Evolutionary conservation across 2,797 vertebrate species (phyloP), one percentile per base, ranked within the genome.

Genomic region (Halcyon smyrnensis): DNA sequence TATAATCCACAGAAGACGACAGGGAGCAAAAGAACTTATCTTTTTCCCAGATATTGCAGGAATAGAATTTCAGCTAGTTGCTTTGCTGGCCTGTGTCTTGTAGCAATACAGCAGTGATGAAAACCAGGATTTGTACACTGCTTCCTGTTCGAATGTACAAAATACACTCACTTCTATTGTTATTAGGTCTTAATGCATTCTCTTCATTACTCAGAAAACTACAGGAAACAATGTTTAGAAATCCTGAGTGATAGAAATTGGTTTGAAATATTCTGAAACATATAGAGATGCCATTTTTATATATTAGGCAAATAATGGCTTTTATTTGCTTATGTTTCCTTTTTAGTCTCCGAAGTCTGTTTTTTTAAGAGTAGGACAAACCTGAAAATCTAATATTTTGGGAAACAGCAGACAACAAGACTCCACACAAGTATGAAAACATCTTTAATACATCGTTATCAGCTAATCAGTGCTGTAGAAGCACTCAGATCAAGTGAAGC

Each of bases 341-440:
- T 87, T 91, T 32, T 83, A 90, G 50, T 34, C 34, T 71, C 63
- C 37, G 5, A 25, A 87, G 25, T 64, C 43, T 46, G 12, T 14
- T 63, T 82, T 70, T 13, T 53, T 30, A 27, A 11, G 71, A 71
- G 53, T 9, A 84, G 78, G 81, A 62, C 34, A 78, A 95, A 91
- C 50, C 57, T 64, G 69, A 95, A 92, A 96, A 95, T 93, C 54
- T 91, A 92, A 19, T 93, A 65, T 91, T 96, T 96, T 86, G 79
- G 67, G 43, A 65, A 95, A 80, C 8, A 51, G 88, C 68, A 96
- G 95, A 95, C 88, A 95, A 71, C 64, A 71, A 74, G 96, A 89
- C 91, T 95, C 95, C 82, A 85, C 16, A 62, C 48, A 74, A 95
- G 34, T 70, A 97, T 14, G 75, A 75, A 87, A 95, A 70, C 88